Percentiles rank a stretch among this genome's conserved stretches.
These are phyloP conservation scores for Atethmia centrago DNA, from an alignment of 2,888 invertebrate species.

Conservation along the genomic window DNA sequence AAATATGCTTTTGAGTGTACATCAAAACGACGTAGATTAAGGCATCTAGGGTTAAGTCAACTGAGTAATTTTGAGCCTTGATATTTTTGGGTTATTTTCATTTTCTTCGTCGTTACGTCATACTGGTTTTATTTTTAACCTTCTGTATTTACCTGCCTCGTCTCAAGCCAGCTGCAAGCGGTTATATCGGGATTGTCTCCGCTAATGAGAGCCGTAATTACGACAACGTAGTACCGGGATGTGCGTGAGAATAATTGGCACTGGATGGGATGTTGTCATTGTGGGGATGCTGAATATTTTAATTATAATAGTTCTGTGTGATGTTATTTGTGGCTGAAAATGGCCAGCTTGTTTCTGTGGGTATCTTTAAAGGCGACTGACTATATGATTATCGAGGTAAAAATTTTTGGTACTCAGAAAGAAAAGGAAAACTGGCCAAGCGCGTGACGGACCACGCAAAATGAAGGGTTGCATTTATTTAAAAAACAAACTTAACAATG, in stretches of 20 bases:
- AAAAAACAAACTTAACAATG: too few relatives aligned
- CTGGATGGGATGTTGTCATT: constrained; percentile 25
- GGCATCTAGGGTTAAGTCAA: background rate
- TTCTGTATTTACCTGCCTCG: constrained; percentile 1
- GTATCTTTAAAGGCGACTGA: background rate
- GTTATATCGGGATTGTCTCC: constrained; percentile 66
- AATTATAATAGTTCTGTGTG: background rate
- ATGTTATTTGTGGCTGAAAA: background rate
- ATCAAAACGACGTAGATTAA: too few relatives aligned
- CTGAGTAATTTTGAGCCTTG: background rate
- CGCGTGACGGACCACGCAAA: too few relatives aligned
- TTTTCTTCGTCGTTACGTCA: background rate
- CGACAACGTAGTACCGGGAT: constrained; percentile 59
- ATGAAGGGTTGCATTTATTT: too few relatives aligned
- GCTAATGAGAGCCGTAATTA: constrained; percentile 75
- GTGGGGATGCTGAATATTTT: constrained; percentile 27
- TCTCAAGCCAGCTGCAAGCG: constrained; percentile 49
- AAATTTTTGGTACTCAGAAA: background rate
- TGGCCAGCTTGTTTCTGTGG: background rate
- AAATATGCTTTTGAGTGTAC: background rate
- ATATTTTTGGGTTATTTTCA: background rate
- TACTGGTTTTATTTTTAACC: background rate
- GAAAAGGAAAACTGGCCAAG: too few relatives aligned
- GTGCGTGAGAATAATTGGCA: constrained; percentile 63
- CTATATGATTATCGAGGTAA: background rate